Conservation (phyloP, 2,797 vertebrate genomes). For the Gymnodraco acuticeps region DNA sequence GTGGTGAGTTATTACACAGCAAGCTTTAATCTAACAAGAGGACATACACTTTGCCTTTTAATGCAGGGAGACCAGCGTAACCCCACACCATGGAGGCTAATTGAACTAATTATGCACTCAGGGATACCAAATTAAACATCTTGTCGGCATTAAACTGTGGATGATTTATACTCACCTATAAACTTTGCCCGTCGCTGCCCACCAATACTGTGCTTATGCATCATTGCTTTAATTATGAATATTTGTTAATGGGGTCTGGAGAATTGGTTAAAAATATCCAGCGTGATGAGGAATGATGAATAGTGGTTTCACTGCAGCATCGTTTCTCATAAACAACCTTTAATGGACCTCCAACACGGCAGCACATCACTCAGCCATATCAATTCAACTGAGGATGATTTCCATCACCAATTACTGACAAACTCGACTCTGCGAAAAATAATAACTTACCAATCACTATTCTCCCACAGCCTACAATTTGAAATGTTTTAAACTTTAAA, state of each 20-base stretch:
- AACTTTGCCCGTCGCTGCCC: constrained; percentile 60
- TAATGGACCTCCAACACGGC: constrained; percentile 26
- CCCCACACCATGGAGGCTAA: constrained; percentile 57
- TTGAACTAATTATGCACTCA: constrained; percentile 72
- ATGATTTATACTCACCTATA: constrained; percentile 76
- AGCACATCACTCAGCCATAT: constrained; percentile 8
- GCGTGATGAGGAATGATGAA: constrained; percentile 41
- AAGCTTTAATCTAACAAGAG: constrained; percentile 68
- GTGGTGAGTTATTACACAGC: constrained; percentile 65
- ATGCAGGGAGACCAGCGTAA: constrained; percentile 48
- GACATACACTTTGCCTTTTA: constrained; percentile 66
- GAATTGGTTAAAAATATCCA: constrained; percentile 37
- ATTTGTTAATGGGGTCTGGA: constrained; percentile 61
- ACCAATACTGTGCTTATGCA: constrained; percentile 49
- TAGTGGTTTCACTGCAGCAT: constrained; percentile 17
- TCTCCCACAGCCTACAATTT: not conserved
- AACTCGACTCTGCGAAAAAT: too few relatives aligned
- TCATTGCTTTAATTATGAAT: constrained; percentile 64
- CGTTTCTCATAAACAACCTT: constrained; percentile 31
- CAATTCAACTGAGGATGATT: constrained; percentile 25
- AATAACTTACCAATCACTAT: not conserved
- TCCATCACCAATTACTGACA: constrained; percentile 23
- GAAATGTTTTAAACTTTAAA: too few relatives aligned
- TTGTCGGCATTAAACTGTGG: constrained; percentile 71
- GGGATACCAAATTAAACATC: constrained; percentile 70